Percentiles rank a stretch among this genome's conserved stretches.
Evolutionary conservation across 2,797 vertebrate genomes (phyloP).

Genomic region (Eulemur coronatus): DNA sequence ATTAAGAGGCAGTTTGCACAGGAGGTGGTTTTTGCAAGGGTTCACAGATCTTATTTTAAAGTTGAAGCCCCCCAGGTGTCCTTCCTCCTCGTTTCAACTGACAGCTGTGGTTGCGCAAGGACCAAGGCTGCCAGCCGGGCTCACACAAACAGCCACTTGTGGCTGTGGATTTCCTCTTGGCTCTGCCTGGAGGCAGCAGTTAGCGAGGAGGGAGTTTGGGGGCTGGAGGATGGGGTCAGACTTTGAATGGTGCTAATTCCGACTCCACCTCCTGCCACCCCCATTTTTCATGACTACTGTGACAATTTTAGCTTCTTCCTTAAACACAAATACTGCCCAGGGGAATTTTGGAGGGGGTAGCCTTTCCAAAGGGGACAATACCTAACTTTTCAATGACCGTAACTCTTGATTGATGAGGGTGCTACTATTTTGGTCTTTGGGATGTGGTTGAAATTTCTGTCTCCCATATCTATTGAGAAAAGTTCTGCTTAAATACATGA

Average conservation of each 20-base stretch:
- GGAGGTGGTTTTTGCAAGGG: background rate
- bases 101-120: slow-evolving; percentile 35
- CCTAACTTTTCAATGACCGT: background rate
- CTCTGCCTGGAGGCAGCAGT: slow-evolving; percentile 70
- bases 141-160: slow-evolving; percentile 65
- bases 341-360: background rate
- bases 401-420: background rate
- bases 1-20: background rate
- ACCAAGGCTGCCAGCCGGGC: slow-evolving; percentile 40
- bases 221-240: slow-evolving; percentile 44
- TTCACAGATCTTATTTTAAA: slow-evolving; percentile 76
- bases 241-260: slow-evolving; percentile 64
- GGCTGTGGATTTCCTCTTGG: slow-evolving; percentile 78
- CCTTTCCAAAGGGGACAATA: background rate
- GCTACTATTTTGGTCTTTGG: background rate
- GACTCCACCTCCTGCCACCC: background rate
- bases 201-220: slow-evolving; percentile 59
- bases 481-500: slow-evolving; percentile 9
- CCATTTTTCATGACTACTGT: background rate
- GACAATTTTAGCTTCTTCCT: background rate
- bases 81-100: slow-evolving; percentile 74
- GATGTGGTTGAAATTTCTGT: background rate
- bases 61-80: slow-evolving; percentile 76
- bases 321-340: background rate
- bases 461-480: background rate